Evolutionary conservation across 2,113 vertebrate genomes (phyloP).

Genomic region (Myotis brandtii): DNA sequence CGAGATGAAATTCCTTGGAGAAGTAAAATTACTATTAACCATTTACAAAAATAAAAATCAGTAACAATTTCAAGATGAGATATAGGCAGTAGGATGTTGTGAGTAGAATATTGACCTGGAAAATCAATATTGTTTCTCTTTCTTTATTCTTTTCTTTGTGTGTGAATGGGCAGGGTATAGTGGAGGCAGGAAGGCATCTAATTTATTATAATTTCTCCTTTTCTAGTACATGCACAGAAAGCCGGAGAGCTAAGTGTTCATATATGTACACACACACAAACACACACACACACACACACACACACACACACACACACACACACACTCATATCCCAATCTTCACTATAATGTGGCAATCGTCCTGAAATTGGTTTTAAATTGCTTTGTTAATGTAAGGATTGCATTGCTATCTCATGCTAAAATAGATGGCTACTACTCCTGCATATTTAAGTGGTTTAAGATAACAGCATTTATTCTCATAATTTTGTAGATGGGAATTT

Average conservation of each 20-base stretch:
- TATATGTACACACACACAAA: neutral
- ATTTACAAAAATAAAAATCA: neutral
- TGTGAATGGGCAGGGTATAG: no score
- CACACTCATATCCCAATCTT: neutral
- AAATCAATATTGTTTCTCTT: neutral
- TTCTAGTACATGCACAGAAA: conserved; percentile 42
- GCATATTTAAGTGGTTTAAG: neutral
- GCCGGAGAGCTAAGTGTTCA: neutral
- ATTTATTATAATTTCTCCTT: conserved; percentile 73
- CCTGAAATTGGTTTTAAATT: neutral
- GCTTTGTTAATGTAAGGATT: neutral
- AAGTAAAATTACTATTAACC: conserved; percentile 37
- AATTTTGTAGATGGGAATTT: neutral
- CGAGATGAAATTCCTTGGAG: neutral
- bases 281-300: neutral
- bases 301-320: neutral
- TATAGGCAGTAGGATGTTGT: neutral
- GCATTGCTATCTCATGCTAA: neutral
- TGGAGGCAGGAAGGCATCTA: conserved; percentile 44
- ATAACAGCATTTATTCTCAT: neutral
- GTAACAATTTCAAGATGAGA: neutral
- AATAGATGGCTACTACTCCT: neutral
- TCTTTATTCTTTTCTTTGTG: neutral
- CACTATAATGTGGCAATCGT: neutral
- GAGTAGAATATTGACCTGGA: neutral